Percentiles rank a stretch among this genome's conserved stretches.
phyloP scores from a whole-genome alignment of 2,888 invertebrate species.

The Drosophila pseudotakahashii region DNA sequence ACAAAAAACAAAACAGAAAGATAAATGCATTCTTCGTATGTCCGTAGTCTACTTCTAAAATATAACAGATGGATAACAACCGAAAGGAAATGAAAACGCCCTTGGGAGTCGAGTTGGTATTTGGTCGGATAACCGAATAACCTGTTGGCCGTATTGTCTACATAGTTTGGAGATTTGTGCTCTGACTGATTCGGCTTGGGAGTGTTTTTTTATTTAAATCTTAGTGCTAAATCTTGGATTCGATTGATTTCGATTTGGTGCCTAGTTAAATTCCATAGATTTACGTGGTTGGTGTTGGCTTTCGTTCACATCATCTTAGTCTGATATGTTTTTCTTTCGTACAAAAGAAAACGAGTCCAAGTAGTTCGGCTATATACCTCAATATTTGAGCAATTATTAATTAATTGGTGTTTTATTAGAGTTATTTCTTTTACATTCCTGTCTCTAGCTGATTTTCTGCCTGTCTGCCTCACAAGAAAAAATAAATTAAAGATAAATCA shows the following conservation, averaged over 20 bases:
- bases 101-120: not conserved
- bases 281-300: conserved; percentile 15
- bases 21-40: conserved; percentile 62
- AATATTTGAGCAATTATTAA: conserved; percentile 21
- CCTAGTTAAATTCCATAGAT: conserved; percentile 6
- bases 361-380: conserved; percentile 12
- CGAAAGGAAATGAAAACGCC: not conserved
- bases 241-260: conserved; percentile 8
- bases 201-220: not conserved
- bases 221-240: conserved; percentile 19
- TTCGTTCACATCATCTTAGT: conserved; percentile 14
- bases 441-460: not conserved
- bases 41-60: not conserved
- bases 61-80: conserved; percentile 7
- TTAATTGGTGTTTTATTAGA: conserved; percentile 24
- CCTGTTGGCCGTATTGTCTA: conserved; percentile 6
- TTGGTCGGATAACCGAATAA: conserved; percentile 6
- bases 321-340: conserved; percentile 43
- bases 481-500: conserved; percentile 5
- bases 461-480: not conserved
- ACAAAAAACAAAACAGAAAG: conserved; percentile 6
- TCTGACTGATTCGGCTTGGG: conserved; percentile 8
- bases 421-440: not conserved
- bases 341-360: conserved; percentile 14
- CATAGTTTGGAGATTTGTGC: conserved; percentile 26